Conservation (phyloP, 1,140 invertebrate species). For the Epicauta chinensis region DNA sequence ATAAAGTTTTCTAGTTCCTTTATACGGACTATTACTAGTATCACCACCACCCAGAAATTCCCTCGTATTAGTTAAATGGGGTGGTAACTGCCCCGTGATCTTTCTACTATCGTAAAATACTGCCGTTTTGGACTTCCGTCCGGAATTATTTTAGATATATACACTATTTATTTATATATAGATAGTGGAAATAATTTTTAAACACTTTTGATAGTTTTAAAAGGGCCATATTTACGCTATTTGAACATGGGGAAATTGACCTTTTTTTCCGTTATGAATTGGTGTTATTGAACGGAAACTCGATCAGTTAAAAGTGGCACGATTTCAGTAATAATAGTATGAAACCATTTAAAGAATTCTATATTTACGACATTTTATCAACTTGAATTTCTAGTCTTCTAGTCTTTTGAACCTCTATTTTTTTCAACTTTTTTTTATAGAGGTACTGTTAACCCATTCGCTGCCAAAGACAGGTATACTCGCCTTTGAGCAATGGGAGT, state of each 20-base stretch:
- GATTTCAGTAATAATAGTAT: no score
- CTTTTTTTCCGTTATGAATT: not conserved
- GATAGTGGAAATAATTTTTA: constrained; percentile 2
- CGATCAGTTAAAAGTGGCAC: no score
- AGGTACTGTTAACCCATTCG: no score
- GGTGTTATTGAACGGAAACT: not conserved
- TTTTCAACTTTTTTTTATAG: no score
- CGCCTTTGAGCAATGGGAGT: no score
- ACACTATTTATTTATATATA: constrained; percentile 11
- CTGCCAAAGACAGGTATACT: no score
- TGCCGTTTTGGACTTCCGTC: constrained; percentile 19
- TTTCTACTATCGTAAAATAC: constrained; percentile 24
- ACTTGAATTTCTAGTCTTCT: no score
- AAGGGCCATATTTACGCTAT: constrained; percentile 15
- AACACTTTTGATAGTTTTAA: constrained; percentile 20
- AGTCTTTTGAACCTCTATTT: no score
- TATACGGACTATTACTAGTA: not conserved
- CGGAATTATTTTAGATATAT: constrained; percentile 26
- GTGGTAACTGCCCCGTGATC: constrained; percentile 22
- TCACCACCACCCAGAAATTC: constrained; percentile 3
- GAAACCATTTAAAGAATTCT: no score
- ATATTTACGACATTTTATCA: no score
- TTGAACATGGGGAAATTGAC: constrained; percentile 14
- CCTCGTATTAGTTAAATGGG: constrained; percentile 24
- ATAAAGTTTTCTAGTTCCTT: no score